phyloP scores from a whole-genome alignment of 2,113 vertebrate genomes.

The Xenopus laevis region DNA sequence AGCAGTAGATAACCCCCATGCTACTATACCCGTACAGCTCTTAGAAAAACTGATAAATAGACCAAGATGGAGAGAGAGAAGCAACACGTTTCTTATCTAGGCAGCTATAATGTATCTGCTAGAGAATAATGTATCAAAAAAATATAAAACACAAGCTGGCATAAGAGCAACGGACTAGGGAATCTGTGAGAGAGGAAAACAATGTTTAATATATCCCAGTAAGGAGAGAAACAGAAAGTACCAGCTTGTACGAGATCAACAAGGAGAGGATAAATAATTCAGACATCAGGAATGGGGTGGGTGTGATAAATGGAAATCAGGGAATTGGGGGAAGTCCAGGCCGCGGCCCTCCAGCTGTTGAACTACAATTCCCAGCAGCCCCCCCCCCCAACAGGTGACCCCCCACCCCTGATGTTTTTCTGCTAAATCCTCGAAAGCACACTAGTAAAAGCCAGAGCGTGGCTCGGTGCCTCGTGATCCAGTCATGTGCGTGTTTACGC shows the following conservation, averaged over 20 bases:
- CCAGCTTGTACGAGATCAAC: background rate
- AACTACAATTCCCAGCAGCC: too few species aligned
- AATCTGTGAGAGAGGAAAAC: background rate
- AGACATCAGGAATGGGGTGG: constrained; percentile 17
- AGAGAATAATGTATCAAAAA: background rate
- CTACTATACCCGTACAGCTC: background rate
- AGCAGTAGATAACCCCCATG: background rate
- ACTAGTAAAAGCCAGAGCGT: background rate
- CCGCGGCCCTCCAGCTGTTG: too few species aligned
- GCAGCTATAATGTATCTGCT: background rate
- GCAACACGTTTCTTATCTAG: constrained; percentile 32
- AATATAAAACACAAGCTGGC: background rate
- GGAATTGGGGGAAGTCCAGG: background rate
- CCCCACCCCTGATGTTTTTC: background rate
- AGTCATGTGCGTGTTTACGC: constrained; percentile 33
- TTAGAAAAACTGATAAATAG: background rate
- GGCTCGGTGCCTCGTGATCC: constrained; percentile 15
- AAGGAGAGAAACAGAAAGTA: background rate
- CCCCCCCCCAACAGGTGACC: too few species aligned
- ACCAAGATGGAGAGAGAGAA: background rate
- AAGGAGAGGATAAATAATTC: constrained; percentile 34
- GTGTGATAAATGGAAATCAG: constrained; percentile 5
- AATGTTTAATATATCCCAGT: background rate
- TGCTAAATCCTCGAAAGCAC: constrained; percentile 19
- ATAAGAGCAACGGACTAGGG: too few species aligned